These are phyloP conservation scores for Heliconius cydno DNA, from an alignment of 2,888 invertebrate species.

Conservation along the genomic window DNA sequence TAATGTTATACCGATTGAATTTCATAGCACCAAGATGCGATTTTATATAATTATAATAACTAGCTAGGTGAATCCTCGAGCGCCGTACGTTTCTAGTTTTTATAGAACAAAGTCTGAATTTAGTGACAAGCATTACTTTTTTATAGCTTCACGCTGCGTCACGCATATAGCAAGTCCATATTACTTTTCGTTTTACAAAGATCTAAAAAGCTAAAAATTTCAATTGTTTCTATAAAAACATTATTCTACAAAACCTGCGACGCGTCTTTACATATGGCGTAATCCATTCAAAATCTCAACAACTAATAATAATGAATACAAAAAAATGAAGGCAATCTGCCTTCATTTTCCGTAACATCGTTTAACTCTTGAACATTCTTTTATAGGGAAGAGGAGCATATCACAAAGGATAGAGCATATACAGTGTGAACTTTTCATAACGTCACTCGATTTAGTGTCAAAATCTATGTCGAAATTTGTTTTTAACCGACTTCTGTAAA, in stretches of 20 bases:
- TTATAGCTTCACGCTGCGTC: too few species aligned
- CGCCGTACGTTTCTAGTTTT: neutral
- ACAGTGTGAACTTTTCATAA: neutral
- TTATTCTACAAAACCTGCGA: neutral
- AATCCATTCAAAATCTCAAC: slow-evolving; percentile 1
- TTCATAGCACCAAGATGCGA: slow-evolving; percentile 42
- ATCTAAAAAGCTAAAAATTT: neutral
- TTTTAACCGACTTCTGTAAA: too few species aligned
- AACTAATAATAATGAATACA: neutral
- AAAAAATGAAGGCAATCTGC: neutral
- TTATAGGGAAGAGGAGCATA: neutral
- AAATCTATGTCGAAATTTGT: neutral
- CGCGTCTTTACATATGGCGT: neutral
- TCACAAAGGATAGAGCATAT: neutral
- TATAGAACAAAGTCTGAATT: neutral
- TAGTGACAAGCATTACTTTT: neutral
- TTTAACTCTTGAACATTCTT: neutral
- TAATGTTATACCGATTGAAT: slow-evolving; percentile 1
- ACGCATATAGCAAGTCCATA: neutral
- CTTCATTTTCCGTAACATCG: neutral
- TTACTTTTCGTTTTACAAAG: neutral
- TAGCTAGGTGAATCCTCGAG: neutral
- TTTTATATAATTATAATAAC: slow-evolving; percentile 1
- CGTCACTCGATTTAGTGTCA: neutral
- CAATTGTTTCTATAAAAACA: neutral